Conservation (phyloP, 2,888 invertebrate genomes). For the Muschampia staudingeri region DNA sequence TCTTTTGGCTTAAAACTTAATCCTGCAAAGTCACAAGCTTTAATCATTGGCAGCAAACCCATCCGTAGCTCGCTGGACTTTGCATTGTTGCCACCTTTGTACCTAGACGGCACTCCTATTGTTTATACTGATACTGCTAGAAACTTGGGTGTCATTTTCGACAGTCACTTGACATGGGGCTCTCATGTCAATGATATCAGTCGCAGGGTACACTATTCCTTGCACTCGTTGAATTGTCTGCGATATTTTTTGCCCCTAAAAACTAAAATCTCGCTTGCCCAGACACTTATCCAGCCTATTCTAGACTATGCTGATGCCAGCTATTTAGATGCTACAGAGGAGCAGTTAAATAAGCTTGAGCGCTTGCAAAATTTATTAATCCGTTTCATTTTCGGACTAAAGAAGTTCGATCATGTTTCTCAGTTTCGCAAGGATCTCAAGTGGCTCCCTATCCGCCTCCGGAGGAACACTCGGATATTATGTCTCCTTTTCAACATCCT, state of each 20-base stretch:
- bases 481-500: too few relatives aligned
- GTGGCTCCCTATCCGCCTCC: too few relatives aligned
- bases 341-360: too few relatives aligned
- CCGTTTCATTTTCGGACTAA: too few relatives aligned
- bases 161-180: neutral
- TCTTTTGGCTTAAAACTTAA: neutral
- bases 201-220: constrained; percentile 2
- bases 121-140: neutral
- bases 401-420: too few relatives aligned
- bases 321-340: too few relatives aligned
- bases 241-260: neutral
- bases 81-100: neutral
- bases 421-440: too few relatives aligned
- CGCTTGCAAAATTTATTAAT: too few relatives aligned
- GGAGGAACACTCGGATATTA: too few relatives aligned
- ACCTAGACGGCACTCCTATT: neutral
- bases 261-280: too few relatives aligned
- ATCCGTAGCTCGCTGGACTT: neutral
- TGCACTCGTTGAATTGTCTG: neutral
- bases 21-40: constrained; percentile 9
- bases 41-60: constrained; percentile 15
- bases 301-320: too few relatives aligned
- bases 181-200: neutral
- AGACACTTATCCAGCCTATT: too few relatives aligned
- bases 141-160: constrained; percentile 8